These are phyloP conservation scores for Drosophila paracracens DNA, from an alignment of 2,888 invertebrate genomes.

Conservation along the genomic window DNA sequence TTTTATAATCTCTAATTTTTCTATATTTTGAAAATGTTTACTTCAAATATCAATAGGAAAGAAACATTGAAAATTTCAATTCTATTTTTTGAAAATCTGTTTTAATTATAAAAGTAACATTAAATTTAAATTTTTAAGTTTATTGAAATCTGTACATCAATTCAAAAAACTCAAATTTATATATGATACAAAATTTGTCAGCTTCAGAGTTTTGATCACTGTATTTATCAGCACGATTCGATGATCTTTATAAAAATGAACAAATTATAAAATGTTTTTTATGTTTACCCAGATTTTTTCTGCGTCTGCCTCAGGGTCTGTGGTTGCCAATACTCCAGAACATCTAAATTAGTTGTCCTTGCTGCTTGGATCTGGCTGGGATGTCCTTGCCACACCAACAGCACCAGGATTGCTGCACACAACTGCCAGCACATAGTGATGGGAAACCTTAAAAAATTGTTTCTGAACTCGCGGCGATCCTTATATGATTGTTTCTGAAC, in stretches of 20 bases:
- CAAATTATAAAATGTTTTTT: not conserved
- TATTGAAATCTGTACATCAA: too few species aligned
- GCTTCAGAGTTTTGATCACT: not conserved
- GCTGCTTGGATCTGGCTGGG: conserved; percentile 26
- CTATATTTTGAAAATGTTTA: not conserved
- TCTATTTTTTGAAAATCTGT: not conserved
- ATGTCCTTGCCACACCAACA: conserved; percentile 40
- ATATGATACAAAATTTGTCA: not conserved
- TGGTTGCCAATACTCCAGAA: conserved; percentile 34
- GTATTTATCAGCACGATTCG: not conserved
- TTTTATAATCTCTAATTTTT: not conserved
- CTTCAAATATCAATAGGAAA: not conserved
- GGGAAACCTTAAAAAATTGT: not conserved
- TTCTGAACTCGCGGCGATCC: conserved; percentile 5
- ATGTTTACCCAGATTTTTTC: conserved; percentile 33
- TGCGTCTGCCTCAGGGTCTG: not conserved
- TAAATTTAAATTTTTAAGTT: too few species aligned
- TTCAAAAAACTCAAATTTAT: not conserved
- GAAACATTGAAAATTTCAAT: not conserved
- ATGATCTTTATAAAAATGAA: not conserved
- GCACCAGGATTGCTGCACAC: conserved; percentile 42
- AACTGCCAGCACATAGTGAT: conserved; percentile 46
- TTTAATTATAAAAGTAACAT: too few species aligned
- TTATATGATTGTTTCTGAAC: not conserved
- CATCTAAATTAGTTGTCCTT: conserved; percentile 26